A percentile compares a stretch with the other conserved stretches of the same genome.
phyloP scores from a whole-genome alignment of 30 jellyfish, hydroid and myxozoan genomes.

The Rhopilema esculentum region DNA sequence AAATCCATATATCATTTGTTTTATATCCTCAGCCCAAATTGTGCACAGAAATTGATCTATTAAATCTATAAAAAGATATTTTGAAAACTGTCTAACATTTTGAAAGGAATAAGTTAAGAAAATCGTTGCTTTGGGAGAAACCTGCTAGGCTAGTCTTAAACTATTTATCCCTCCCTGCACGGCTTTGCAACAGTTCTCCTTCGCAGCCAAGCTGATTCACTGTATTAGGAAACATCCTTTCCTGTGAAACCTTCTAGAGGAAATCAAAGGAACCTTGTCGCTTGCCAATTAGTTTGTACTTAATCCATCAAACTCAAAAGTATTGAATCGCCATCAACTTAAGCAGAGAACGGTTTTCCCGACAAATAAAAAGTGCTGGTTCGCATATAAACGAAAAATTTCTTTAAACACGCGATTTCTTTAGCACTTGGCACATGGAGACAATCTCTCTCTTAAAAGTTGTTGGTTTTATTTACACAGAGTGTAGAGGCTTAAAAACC shows the following conservation, averaged over 20 bases:
- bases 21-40: no score
- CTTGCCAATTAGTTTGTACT: conserved; percentile 22
- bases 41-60: no score
- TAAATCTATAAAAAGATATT: no score
- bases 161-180: no score
- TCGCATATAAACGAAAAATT: background rate
- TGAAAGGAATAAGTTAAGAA: no score
- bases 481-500: background rate
- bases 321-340: background rate
- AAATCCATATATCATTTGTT: no score
- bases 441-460: background rate
- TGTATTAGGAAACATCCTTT: background rate
- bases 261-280: background rate
- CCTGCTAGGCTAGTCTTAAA: no score
- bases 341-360: background rate
- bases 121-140: no score
- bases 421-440: background rate
- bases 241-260: conserved; percentile 1
- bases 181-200: background rate
- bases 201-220: background rate
- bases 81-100: no score
- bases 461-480: background rate
- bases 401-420: background rate
- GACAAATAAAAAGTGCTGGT: background rate
- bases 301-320: conserved; percentile 46